These are phyloP conservation scores for Sphaeramia orbicularis DNA, from an alignment of 2,797 vertebrate genomes.

Conservation along the genomic window DNA sequence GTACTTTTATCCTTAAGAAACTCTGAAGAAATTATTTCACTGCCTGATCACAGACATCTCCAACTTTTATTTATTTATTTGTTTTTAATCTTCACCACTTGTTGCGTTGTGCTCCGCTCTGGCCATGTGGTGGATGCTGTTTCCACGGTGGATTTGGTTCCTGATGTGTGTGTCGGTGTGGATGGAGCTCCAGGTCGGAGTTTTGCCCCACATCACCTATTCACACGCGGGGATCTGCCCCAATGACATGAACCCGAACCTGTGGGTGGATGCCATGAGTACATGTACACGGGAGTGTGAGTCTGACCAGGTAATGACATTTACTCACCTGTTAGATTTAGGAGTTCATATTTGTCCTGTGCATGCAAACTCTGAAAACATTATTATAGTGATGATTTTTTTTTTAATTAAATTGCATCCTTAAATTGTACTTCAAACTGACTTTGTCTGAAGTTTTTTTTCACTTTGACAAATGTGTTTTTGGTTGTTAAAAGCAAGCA, in stretches of 20 bases:
- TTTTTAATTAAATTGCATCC: no score
- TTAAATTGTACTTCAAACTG: no score
- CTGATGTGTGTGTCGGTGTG: constrained; percentile 82
- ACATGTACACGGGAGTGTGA: constrained; percentile 95
- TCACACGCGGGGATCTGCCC: constrained; percentile 96
- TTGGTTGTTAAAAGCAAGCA: no score
- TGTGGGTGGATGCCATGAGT: constrained; percentile 99
- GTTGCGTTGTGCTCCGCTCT: constrained; percentile 41
- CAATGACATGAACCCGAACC: constrained; percentile 98
- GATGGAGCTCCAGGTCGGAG: constrained; percentile 79
- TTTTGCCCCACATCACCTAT: constrained; percentile 84
- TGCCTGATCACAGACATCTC: constrained; percentile 16
- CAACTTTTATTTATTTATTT: not conserved
- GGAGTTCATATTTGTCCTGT: no score
- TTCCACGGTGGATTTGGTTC: constrained; percentile 89
- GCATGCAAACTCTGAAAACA: not conserved
- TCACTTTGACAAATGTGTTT: no score
- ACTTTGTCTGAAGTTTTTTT: no score
- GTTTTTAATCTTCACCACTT: not conserved
- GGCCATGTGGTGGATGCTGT: constrained; percentile 88
- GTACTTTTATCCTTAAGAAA: not conserved
- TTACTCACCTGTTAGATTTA: not conserved
- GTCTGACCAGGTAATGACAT: constrained; percentile 90
- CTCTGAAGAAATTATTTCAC: not conserved
- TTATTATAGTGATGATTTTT: no score